phyloP scores from a whole-genome alignment of 2,888 invertebrate genomes.

The Caenorhabditis japonica region DNA sequence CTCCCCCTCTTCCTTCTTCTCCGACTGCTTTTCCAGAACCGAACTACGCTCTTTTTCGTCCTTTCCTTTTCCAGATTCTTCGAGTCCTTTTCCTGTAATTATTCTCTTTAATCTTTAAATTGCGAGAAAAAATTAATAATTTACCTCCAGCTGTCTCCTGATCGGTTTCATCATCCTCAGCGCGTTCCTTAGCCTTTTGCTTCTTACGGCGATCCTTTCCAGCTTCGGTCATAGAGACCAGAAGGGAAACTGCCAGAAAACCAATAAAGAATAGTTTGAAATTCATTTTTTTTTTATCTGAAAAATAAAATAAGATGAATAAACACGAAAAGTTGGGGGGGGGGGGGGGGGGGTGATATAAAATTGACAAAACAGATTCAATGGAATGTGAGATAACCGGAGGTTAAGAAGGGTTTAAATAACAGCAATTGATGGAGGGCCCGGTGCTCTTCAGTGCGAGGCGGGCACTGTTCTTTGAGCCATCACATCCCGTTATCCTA shows the following conservation, averaged over 20 bases:
- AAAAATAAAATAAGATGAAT: conserved; percentile 1
- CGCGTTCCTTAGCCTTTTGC: conserved; percentile 30
- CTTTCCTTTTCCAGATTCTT: conserved; percentile 32
- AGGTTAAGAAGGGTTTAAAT: conserved; percentile 27
- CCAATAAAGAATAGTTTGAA: conserved; percentile 25
- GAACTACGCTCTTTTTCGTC: conserved; percentile 33
- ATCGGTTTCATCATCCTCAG: conserved; percentile 21
- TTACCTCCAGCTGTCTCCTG: conserved; percentile 31
- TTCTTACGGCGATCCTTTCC: conserved; percentile 44
- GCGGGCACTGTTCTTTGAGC: conserved; percentile 32
- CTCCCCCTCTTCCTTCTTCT: conserved; percentile 17
- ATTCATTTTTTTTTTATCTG: conserved; percentile 28
- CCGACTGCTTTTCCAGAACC: conserved; percentile 30
- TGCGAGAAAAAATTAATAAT: too few species aligned
- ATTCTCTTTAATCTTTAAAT: too few species aligned
- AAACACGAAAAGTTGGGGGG: too few species aligned
- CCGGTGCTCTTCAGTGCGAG: conserved; percentile 13
- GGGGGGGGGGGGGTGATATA: too few species aligned
- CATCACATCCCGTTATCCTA: conserved; percentile 35
- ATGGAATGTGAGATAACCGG: too few species aligned
- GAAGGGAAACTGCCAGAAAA: conserved; percentile 21
- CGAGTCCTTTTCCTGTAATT: conserved; percentile 14
- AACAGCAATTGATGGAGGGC: conserved; percentile 15
- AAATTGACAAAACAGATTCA: too few species aligned
- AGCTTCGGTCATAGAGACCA: conserved; percentile 21